These are phyloP conservation scores for Tetragnatha montana DNA, from an alignment of 2,888 invertebrate genomes.

Conservation along the genomic window DNA sequence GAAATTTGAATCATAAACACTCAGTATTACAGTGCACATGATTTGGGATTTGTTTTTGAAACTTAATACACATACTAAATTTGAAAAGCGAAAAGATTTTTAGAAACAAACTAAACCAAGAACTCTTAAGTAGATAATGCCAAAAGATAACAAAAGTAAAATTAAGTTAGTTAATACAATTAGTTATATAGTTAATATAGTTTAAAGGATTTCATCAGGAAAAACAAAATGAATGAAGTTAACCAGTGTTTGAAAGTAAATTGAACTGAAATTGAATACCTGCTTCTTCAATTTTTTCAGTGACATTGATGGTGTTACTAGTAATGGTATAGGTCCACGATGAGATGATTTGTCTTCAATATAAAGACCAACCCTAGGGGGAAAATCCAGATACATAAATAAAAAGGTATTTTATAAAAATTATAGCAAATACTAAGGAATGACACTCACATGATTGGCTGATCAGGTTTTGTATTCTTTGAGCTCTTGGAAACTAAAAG, in stretches of 20 bases:
- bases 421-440: not conserved
- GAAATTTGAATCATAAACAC: not conserved
- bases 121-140: too few species aligned
- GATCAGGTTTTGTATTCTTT: slow-evolving; percentile 44
- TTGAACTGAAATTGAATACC: slow-evolving; percentile 76
- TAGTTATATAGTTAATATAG: too few species aligned
- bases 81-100: too few species aligned
- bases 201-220: too few species aligned
- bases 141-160: too few species aligned
- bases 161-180: too few species aligned
- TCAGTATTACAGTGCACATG: not conserved
- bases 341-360: slow-evolving; percentile 89
- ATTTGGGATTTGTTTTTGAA: too few species aligned
- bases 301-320: slow-evolving; percentile 81
- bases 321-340: slow-evolving; percentile 85
- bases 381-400: not conserved
- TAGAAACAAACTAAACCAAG: too few species aligned
- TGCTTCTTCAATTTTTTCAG: slow-evolving; percentile 83
- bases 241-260: not conserved
- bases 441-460: slow-evolving; percentile 58
- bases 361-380: slow-evolving; percentile 82
- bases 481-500: slow-evolving; percentile 6
- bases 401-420: not conserved
- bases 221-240: not conserved
- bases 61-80: too few species aligned